Conservation (phyloP, 2,797 vertebrate genomes). For the Phataginus tricuspis region DNA sequence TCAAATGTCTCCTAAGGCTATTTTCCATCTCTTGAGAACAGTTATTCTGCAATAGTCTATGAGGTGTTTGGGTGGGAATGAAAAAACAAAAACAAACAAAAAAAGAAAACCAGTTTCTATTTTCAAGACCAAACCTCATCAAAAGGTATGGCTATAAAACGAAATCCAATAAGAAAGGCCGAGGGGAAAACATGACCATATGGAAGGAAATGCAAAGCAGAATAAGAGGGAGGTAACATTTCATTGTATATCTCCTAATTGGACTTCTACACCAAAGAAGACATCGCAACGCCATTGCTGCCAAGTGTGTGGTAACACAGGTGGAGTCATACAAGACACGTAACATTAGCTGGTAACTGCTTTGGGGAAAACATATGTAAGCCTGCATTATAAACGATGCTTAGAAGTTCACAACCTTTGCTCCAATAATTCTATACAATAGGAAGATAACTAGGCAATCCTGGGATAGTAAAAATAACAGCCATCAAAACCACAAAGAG, state of each 20-base stretch:
- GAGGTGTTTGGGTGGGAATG: neutral
- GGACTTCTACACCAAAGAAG: neutral
- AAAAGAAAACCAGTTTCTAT: neutral
- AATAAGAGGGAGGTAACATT: neutral
- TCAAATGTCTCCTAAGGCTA: neutral
- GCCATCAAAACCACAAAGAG: too few species aligned
- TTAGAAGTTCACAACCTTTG: neutral
- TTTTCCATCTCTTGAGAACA: neutral
- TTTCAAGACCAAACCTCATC: neutral
- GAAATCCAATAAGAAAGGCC: neutral
- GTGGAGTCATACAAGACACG: neutral
- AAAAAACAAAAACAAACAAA: neutral
- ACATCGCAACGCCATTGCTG: neutral
- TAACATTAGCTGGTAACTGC: neutral
- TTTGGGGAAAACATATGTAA: neutral
- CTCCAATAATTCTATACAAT: neutral
- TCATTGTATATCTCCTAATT: neutral
- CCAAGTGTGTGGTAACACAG: neutral
- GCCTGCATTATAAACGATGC: neutral
- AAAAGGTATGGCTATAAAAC: neutral
- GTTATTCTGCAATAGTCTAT: neutral
- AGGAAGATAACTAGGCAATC: neutral
- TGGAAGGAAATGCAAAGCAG: neutral
- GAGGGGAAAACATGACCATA: neutral
- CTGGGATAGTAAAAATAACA: neutral